Evolutionary conservation across 2,888 invertebrate genomes (phyloP).

Genomic region (Hemaris fuciformis): DNA sequence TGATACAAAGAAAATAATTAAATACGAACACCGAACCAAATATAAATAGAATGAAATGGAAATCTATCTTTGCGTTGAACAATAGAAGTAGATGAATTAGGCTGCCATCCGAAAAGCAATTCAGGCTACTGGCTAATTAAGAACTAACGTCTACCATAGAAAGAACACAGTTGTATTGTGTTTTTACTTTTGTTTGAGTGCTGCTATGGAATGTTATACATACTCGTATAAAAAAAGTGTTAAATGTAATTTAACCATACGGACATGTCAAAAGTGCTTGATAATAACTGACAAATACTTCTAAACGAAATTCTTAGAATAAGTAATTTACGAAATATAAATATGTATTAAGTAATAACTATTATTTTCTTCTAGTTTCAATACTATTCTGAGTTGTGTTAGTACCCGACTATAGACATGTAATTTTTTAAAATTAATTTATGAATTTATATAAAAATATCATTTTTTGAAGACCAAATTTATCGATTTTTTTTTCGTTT

Average conservation of each 20-base stretch:
- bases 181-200: neutral
- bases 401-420: too few relatives aligned
- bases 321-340: too few relatives aligned
- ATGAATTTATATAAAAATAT: too few relatives aligned
- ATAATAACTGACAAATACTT: too few relatives aligned
- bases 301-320: too few relatives aligned
- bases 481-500: too few relatives aligned
- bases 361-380: too few relatives aligned
- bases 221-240: neutral
- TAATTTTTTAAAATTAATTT: too few relatives aligned
- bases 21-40: constrained; percentile 17
- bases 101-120: neutral
- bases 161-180: neutral
- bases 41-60: constrained; percentile 16
- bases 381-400: too few relatives aligned
- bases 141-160: neutral
- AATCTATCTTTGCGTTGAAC: constrained; percentile 9
- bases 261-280: too few relatives aligned
- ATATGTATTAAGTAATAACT: too few relatives aligned
- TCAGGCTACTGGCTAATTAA: neutral
- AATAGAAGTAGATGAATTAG: constrained; percentile 11
- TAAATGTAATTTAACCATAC: neutral
- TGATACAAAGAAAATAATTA: constrained; percentile 44
- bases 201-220: neutral
- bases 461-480: too few relatives aligned